A percentile compares a stretch with the other conserved stretches of the same genome.
Evolutionary conservation across 2,797 vertebrate species (phyloP).

Genomic region (Gambusia yucatana): DNA sequence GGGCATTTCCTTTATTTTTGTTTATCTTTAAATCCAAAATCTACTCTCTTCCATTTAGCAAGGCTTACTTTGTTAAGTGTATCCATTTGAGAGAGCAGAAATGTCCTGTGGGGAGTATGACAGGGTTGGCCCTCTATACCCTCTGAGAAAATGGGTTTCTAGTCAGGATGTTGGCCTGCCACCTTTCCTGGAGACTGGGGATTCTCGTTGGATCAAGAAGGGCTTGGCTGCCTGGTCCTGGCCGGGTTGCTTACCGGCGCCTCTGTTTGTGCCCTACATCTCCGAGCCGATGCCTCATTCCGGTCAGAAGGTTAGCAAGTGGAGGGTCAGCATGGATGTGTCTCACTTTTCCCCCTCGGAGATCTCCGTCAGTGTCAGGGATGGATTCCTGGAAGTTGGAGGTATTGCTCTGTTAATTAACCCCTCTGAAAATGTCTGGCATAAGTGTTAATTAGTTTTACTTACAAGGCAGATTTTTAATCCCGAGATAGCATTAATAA

Average conservation of each 20-base stretch:
- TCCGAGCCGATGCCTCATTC: slow-evolving; percentile 38
- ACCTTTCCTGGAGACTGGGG: slow-evolving; percentile 64
- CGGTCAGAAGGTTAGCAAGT: slow-evolving; percentile 55
- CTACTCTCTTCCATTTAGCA: slow-evolving; percentile 11
- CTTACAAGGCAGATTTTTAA: slow-evolving; percentile 8
- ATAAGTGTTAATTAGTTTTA: slow-evolving; percentile 35
- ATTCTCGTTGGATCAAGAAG: slow-evolving; percentile 69
- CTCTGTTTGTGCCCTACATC: slow-evolving; percentile 65
- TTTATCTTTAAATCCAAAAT: slow-evolving; percentile 29
- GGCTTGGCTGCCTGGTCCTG: slow-evolving; percentile 65
- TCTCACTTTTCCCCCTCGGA: slow-evolving; percentile 79
- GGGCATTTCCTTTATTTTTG: slow-evolving; percentile 18
- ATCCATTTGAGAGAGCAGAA: slow-evolving; percentile 44
- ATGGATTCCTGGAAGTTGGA: slow-evolving; percentile 77
- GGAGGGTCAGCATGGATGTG: slow-evolving; percentile 81
- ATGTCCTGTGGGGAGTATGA: slow-evolving; percentile 37
- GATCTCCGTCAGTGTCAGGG: slow-evolving; percentile 69
- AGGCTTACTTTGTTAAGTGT: slow-evolving; percentile 5
- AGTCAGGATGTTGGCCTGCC: slow-evolving; percentile 73
- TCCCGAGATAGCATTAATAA: slow-evolving; percentile 31
- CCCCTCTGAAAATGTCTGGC: slow-evolving; percentile 1
- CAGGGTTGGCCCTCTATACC: slow-evolving; percentile 52
- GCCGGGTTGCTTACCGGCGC: slow-evolving; percentile 63
- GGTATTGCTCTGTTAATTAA: slow-evolving; percentile 69
- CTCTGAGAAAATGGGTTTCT: slow-evolving; percentile 67